A percentile compares a stretch with the other conserved stretches of the same genome.
Evolutionary conservation across 2,113 vertebrate species (phyloP).

Genomic region (Plecturocebus donacophilus): DNA sequence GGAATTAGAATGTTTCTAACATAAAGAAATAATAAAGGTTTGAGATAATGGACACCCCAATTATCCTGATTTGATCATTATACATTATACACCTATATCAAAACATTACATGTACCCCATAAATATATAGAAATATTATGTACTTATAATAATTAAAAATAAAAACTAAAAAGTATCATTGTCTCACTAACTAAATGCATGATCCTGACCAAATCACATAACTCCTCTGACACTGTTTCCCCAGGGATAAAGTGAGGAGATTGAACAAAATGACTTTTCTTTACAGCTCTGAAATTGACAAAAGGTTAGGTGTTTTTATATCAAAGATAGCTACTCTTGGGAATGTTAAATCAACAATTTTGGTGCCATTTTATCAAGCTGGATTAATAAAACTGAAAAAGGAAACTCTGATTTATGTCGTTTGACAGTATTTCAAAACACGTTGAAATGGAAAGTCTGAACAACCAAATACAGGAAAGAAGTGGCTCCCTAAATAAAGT

Average conservation of each 20-base stretch:
- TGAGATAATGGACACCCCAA: too few relatives aligned
- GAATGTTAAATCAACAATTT: not conserved
- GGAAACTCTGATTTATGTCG: conserved; percentile 55
- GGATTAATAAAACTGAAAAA: conserved; percentile 49
- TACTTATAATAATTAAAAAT: too few relatives aligned
- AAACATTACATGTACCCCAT: too few relatives aligned
- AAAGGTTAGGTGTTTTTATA: not conserved
- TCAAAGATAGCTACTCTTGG: not conserved
- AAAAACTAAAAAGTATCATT: not conserved
- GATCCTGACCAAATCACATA: not conserved
- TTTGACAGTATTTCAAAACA: conserved; percentile 69
- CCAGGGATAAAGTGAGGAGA: not conserved
- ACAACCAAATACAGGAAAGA: conserved; percentile 66
- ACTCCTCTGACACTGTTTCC: not conserved
- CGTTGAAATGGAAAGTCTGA: conserved; percentile 57
- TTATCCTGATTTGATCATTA: too few relatives aligned
- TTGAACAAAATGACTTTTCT: not conserved
- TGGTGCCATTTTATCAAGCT: conserved; percentile 45
- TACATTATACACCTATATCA: too few relatives aligned
- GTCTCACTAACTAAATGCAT: not conserved
- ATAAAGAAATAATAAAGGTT: too few relatives aligned
- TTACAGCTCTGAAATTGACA: not conserved
- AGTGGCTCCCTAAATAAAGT: conserved; percentile 56
- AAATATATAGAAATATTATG: too few relatives aligned
- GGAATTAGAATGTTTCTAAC: too few relatives aligned